Percentiles rank a stretch among this genome's conserved stretches.
phyloP scores from a whole-genome alignment of 2,888 invertebrate species.

The Notocelia uddmanniana region DNA sequence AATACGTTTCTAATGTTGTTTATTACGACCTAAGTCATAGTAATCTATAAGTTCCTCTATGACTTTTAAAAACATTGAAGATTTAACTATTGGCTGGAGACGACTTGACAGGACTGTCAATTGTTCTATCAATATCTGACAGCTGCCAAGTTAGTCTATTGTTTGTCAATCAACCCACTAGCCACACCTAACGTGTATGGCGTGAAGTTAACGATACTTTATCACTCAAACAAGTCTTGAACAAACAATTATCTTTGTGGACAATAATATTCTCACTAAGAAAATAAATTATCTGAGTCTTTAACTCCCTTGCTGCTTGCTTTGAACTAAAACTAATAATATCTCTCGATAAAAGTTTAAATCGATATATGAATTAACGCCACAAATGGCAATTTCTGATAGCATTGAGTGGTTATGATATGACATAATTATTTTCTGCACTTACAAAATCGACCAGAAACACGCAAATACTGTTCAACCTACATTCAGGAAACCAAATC shows the following conservation, averaged over 20 bases:
- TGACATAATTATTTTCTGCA: too few relatives aligned
- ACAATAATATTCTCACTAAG: not conserved
- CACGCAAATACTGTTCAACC: conserved; percentile 6
- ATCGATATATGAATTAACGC: too few relatives aligned
- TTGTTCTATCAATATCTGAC: conserved; percentile 18
- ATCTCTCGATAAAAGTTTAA: too few relatives aligned
- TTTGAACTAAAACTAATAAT: too few relatives aligned
- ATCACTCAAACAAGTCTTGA: not conserved
- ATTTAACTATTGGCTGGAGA: conserved; percentile 13
- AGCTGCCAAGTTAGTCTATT: conserved; percentile 18
- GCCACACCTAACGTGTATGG: not conserved
- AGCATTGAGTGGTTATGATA: not conserved
- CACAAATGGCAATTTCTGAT: not conserved
- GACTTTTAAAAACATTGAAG: conserved; percentile 7
- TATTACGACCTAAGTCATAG: not conserved
- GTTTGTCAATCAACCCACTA: conserved; percentile 25
- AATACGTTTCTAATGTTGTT: not conserved
- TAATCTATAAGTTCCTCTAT: not conserved
- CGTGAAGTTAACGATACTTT: not conserved
- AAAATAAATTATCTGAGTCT: not conserved
- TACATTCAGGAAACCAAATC: conserved; percentile 38
- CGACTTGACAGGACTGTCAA: conserved; percentile 22
- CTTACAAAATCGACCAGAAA: not conserved
- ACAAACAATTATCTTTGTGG: not conserved
- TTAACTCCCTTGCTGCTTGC: too few relatives aligned